These are phyloP conservation scores for Petaurus breviceps DNA, from an alignment of 2,113 vertebrate genomes.

Conservation along the genomic window DNA sequence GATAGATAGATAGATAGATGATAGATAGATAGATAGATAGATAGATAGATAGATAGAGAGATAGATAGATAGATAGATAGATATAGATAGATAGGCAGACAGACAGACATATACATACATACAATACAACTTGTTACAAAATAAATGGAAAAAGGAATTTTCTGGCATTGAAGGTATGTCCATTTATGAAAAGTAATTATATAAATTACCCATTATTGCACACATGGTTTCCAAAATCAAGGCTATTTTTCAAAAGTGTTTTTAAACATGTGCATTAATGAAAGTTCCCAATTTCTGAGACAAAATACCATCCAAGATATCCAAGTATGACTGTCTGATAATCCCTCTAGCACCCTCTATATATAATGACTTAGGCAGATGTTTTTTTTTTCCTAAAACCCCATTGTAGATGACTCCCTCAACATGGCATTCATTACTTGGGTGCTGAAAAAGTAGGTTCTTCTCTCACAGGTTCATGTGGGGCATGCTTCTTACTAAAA, in stretches of 20 bases:
- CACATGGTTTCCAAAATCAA: neutral
- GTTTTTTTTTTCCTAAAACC: neutral
- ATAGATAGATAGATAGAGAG: neutral
- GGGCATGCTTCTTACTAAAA: neutral
- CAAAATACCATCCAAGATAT: neutral
- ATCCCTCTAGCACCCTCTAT: neutral
- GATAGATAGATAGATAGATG: too few relatives aligned
- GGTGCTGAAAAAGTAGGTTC: neutral
- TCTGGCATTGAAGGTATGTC: neutral
- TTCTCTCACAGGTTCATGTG: neutral
- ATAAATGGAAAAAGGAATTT: neutral
- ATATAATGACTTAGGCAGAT: neutral
- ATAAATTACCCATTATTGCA: neutral
- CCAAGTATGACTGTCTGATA: neutral
- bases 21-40: too few relatives aligned
- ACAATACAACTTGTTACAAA: neutral
- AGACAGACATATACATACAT: too few relatives aligned
- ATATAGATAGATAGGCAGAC: too few relatives aligned
- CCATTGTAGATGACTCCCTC: neutral
- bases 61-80: too few relatives aligned
- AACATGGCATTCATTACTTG: neutral
- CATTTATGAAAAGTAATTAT: neutral
- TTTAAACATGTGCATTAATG: neutral
- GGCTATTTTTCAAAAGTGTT: neutral
- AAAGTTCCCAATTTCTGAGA: neutral